Conservation (phyloP, 2,888 invertebrate species). For the Drosophila pseudotalamancana region DNA sequence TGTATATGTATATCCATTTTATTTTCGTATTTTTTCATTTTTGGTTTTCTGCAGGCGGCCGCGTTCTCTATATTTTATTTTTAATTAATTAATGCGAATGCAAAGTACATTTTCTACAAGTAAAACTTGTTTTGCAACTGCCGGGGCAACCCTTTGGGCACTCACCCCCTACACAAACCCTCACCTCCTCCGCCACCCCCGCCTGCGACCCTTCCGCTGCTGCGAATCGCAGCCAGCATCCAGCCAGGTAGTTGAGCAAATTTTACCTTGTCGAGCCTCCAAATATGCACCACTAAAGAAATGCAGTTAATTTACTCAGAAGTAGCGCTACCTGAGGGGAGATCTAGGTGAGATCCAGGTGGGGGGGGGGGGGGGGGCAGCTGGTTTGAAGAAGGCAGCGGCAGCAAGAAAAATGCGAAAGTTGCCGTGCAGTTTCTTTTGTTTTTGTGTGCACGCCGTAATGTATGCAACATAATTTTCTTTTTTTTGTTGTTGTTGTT, state of each 20-base stretch:
- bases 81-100: conserved; percentile 83
- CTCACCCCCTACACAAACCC: not conserved
- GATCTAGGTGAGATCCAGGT: no score
- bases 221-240: conserved; percentile 2
- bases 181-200: not conserved
- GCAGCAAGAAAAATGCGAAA: conserved; percentile 66
- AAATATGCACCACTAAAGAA: conserved; percentile 76
- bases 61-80: conserved; percentile 76
- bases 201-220: not conserved
- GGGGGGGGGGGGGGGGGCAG: not conserved
- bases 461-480: conserved; percentile 74
- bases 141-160: conserved; percentile 67
- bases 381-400: conserved; percentile 51
- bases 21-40: conserved; percentile 8
- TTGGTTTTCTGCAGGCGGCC: conserved; percentile 47
- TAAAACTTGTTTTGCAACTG: conserved; percentile 80
- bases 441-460: conserved; percentile 77
- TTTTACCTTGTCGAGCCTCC: conserved; percentile 60
- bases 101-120: conserved; percentile 82
- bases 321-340: conserved; percentile 70
- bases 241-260: conserved; percentile 38
- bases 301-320: conserved; percentile 81
- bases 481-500: no score
- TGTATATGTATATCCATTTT: conserved; percentile 3
- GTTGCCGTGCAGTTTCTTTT: conserved; percentile 77